These are phyloP conservation scores for Chaetogeoica ovagalla DNA, from an alignment of 2,888 invertebrate species.

Conservation along the genomic window DNA sequence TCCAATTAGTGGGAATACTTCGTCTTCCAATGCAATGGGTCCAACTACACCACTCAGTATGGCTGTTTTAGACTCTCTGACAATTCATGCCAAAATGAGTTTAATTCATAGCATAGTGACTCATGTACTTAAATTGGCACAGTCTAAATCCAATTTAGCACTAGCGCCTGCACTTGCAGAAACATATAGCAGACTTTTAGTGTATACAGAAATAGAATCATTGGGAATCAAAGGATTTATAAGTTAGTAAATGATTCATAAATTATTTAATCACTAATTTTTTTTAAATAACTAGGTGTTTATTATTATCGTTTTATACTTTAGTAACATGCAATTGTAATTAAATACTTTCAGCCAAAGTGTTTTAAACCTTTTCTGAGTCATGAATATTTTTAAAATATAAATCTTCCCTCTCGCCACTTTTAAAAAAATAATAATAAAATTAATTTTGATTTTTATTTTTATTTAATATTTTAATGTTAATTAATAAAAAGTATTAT, in stretches of 20 bases:
- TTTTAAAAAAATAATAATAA: too few relatives aligned
- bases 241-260: slow-evolving; percentile 65
- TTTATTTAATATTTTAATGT: too few relatives aligned
- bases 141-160: slow-evolving; percentile 80
- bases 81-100: slow-evolving; percentile 90
- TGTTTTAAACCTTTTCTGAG: too few relatives aligned
- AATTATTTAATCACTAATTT: slow-evolving; percentile 25
- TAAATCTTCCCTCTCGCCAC: too few relatives aligned
- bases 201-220: slow-evolving; percentile 95
- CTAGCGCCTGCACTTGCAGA: slow-evolving; percentile 90
- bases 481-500: too few relatives aligned
- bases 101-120: slow-evolving; percentile 83
- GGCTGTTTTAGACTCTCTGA: slow-evolving; percentile 88
- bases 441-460: too few relatives aligned
- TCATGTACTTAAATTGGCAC: slow-evolving; percentile 87
- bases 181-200: slow-evolving; percentile 88
- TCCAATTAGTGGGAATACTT: slow-evolving; percentile 42
- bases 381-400: too few relatives aligned
- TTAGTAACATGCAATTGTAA: too few relatives aligned
- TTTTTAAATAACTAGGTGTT: background rate
- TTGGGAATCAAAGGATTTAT: slow-evolving; percentile 95
- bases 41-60: slow-evolving; percentile 89
- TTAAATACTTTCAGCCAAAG: too few relatives aligned
- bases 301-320: too few relatives aligned
- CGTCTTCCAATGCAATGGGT: slow-evolving; percentile 57